A percentile compares a stretch with the other conserved stretches of the same genome.
These are phyloP conservation scores for Merluccius polli DNA, from an alignment of 2,797 vertebrate species.

Conservation along the genomic window DNA sequence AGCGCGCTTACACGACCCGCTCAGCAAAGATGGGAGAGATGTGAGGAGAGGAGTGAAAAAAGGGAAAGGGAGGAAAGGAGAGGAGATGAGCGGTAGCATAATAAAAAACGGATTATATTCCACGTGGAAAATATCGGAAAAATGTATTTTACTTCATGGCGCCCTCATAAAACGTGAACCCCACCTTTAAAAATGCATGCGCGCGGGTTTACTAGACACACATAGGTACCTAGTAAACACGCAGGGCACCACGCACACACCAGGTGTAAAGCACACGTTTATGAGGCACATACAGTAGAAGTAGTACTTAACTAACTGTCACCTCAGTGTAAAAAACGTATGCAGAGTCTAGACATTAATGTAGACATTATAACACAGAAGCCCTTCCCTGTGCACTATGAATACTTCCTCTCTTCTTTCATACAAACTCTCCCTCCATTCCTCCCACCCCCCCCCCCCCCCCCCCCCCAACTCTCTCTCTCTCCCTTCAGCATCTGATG, in stretches of 20 bases:
- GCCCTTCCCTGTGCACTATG: constrained; percentile 18
- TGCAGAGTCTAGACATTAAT: no score
- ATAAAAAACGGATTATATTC: neutral
- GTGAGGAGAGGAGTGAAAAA: neutral
- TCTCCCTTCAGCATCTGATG: constrained; percentile 69
- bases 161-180: neutral
- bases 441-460: constrained; percentile 33
- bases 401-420: constrained; percentile 67
- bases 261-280: neutral
- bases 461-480: constrained; percentile 21
- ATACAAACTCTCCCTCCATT: constrained; percentile 54
- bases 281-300: neutral
- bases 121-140: neutral
- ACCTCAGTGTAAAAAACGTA: no score
- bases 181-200: neutral
- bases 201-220: neutral
- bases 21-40: constrained; percentile 48
- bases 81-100: neutral
- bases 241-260: neutral
- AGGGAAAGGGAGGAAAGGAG: neutral
- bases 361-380: no score
- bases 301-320: no score
- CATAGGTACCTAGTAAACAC: neutral
- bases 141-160: neutral
- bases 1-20: neutral